Conservation (phyloP, 30 jellyfish, hydroid and myxozoan species). For the Aurelia aurita complex sp. Pacific region DNA sequence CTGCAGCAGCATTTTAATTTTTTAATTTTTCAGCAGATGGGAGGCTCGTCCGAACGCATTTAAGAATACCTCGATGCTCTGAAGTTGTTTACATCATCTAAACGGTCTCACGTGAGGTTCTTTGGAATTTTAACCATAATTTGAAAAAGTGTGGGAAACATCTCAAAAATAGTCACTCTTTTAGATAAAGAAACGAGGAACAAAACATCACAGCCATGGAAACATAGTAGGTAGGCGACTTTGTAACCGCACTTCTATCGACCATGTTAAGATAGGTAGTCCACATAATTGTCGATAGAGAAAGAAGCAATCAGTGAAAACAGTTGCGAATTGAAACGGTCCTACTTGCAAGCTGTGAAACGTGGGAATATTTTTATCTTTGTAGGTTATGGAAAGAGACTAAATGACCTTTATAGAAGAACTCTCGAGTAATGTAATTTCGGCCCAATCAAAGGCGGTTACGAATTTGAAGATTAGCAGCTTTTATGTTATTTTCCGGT, state of each 20-base stretch:
- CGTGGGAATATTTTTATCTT: constrained; percentile 52
- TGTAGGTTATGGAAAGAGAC: background rate
- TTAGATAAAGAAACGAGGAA: background rate
- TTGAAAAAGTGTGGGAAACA: constrained; percentile 43
- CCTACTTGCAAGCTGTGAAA: background rate
- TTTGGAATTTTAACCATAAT: constrained; percentile 27
- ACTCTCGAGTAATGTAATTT: background rate
- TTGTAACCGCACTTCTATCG: constrained; percentile 5
- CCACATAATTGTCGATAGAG: constrained; percentile 26
- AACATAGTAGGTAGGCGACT: constrained; percentile 12
- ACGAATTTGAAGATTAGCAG: background rate
- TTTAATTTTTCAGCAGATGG: no score
- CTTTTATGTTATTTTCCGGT: constrained; percentile 10
- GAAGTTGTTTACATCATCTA: constrained; percentile 20
- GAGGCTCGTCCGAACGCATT: no score
- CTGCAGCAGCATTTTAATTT: no score
- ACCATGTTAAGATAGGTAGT: constrained; percentile 13
- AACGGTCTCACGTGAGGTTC: constrained; percentile 31
- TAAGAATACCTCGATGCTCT: no score
- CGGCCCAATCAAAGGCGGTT: background rate
- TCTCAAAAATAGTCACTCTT: constrained; percentile 10
- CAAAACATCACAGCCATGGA: constrained; percentile 8
- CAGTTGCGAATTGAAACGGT: constrained; percentile 38
- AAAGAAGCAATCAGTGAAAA: constrained; percentile 6
- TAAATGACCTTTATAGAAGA: constrained; percentile 1